Conservation (phyloP, 1,140 invertebrate species). For the Drusus annulatus region DNA sequence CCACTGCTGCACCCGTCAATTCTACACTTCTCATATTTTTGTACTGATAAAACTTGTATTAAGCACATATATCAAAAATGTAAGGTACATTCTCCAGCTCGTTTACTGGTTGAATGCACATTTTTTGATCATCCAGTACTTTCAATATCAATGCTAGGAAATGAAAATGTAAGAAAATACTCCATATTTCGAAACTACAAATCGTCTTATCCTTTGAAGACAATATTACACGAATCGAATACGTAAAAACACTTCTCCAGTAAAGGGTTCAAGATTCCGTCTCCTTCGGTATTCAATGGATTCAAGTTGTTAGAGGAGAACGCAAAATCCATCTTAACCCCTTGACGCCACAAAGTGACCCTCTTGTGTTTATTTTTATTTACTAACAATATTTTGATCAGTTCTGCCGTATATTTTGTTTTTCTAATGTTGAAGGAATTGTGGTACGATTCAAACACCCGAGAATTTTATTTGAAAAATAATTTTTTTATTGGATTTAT, state of each 20-base stretch:
- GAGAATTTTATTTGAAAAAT: background rate
- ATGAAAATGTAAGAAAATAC: slow-evolving; percentile 19
- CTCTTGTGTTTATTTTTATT: slow-evolving; percentile 16
- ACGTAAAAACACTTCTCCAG: background rate
- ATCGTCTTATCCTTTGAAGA: slow-evolving; percentile 24
- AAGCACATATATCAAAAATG: too few species aligned
- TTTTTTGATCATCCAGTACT: too few species aligned
- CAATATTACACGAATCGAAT: slow-evolving; percentile 17
- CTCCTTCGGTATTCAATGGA: background rate
- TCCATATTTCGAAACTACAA: slow-evolving; percentile 14
- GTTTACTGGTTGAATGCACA: too few species aligned
- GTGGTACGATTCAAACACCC: background rate
- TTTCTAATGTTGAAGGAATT: too few species aligned
- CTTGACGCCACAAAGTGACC: slow-evolving; percentile 15
- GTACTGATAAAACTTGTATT: too few species aligned
- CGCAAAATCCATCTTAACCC: background rate
- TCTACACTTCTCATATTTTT: too few species aligned
- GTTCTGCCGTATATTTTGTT: background rate
- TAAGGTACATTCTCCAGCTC: too few species aligned
- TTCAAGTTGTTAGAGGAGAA: background rate
- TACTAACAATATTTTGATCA: slow-evolving; percentile 1
- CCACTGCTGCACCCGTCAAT: too few species aligned
- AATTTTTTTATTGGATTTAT: background rate
- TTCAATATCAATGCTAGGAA: background rate
- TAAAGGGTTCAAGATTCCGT: background rate